Base-by-base conservation (phyloP, 1,140 invertebrate genomes). In the Macrobrachium rosenbergii region DNA sequence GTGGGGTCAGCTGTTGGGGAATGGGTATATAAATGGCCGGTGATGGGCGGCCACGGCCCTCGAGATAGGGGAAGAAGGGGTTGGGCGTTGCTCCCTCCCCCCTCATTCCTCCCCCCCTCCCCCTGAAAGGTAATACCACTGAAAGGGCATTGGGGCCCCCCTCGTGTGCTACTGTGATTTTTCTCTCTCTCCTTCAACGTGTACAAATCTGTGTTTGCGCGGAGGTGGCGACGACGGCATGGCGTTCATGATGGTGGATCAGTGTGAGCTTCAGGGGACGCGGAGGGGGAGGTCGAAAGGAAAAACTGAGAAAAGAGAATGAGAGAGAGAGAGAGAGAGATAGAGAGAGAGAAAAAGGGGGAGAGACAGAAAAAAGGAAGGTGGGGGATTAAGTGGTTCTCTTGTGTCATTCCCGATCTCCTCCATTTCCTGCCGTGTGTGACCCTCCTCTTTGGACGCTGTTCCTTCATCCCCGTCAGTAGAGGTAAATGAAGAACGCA, bases 161-260 rank as follows among this genome's bases (percentile, higher is more conserved):
- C 45, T 64, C 64, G 69, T 78, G 75, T 76, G 59, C 63, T 82
- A 67, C 85, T 87, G 85, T 87, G 85, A 87, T 87, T 87, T 69
- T 81, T 69, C 79, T 87, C 52, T 87, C 52, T 52, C 77, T 79
- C 67, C 82, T 80, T 87, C 85, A 87, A 87, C 69, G 76, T 87
- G 85, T 87, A 87, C 85, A 87, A 87, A 87, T 87, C 78, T 62
- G 85, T 87, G 85, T 87, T 80, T 87, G 60, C 67, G 79, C 81
- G 85, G 64, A 87, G 60, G 78, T 81, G 79, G 79, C 63, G 63
- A 81, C 63, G 60, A 67, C 64, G 79, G n/a, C n/a, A n/a, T 81
- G 79, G 64, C 63, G 79, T 81, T 81, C 45, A 77, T 72, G 2
- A 72, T 17, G 79, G 79, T 81, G 79, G 79, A 67, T 81, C 79